A percentile compares a stretch with the other conserved stretches of the same genome.
Evolutionary conservation across 2,888 invertebrate genomes (phyloP).

Genomic region (Pammene aurita): DNA sequence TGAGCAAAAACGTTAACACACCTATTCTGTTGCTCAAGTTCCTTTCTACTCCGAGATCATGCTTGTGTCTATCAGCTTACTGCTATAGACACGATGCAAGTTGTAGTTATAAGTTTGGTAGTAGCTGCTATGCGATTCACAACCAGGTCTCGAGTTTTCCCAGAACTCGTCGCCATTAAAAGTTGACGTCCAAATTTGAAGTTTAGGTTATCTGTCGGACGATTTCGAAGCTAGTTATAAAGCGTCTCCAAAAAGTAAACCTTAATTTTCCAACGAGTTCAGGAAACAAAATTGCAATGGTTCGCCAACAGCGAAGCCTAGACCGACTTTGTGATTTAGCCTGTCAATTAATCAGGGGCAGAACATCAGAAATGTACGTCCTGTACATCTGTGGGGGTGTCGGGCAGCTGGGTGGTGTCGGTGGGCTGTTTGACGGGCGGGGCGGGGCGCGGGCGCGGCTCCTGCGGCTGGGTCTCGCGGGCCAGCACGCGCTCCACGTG

Average conservation of each 20-base stretch:
- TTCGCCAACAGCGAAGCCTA: background rate
- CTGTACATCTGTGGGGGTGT: conserved; percentile 86
- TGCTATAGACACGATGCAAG: background rate
- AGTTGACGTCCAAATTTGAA: background rate
- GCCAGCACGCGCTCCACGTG: conserved; percentile 85
- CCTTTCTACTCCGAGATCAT: conserved; percentile 28
- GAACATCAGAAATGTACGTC: conserved; percentile 83
- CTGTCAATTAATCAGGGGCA: background rate
- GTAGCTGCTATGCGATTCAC: conserved; percentile 18
- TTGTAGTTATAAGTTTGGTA: conserved; percentile 17
- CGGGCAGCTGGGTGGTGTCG: conserved; percentile 73
- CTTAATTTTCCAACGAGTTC: background rate
- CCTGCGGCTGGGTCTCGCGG: conserved; percentile 80
- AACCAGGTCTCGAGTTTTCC: conserved; percentile 9
- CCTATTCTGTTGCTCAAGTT: conserved; percentile 28
- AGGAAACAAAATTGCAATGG: background rate
- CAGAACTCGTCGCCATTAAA: background rate
- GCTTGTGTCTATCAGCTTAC: conserved; percentile 4
- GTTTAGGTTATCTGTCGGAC: background rate
- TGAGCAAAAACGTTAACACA: conserved; percentile 19
- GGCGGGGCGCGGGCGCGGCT: conserved; percentile 62
- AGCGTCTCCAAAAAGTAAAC: background rate
- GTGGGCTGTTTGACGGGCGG: conserved; percentile 65
- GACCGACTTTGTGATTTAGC: conserved; percentile 4
- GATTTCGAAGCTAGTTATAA: background rate